A percentile compares a stretch with the other conserved stretches of the same genome.
Evolutionary conservation across 1,140 invertebrate species (phyloP).

Genomic region (Sycophila sp.): DNA sequence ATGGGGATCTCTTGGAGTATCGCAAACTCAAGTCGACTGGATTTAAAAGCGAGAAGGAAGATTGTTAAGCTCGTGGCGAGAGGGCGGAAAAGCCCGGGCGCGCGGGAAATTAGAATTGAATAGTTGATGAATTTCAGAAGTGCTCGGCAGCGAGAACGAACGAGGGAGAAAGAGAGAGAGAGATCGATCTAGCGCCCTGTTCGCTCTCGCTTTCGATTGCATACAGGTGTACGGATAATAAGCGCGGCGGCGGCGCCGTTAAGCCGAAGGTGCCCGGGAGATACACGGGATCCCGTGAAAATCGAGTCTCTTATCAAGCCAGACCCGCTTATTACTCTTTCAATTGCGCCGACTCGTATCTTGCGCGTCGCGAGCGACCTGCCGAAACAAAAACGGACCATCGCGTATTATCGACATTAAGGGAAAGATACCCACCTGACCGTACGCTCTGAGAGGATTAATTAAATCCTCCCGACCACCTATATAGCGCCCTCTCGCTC

Average conservation of each 20-base stretch:
- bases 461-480: conserved; percentile 18
- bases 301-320: conserved; percentile 36
- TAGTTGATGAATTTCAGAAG: conserved; percentile 54
- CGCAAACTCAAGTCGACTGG: conserved; percentile 36
- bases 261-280: not conserved
- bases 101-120: conserved; percentile 52
- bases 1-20: conserved; percentile 19
- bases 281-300: conserved; percentile 13
- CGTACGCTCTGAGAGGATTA: conserved; percentile 23
- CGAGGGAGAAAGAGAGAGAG: too few species aligned
- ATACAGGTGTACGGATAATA: not conserved
- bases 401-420: conserved; percentile 25
- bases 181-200: too few species aligned
- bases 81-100: conserved; percentile 11
- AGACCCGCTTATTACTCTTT: conserved; percentile 30
- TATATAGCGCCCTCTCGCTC: not conserved
- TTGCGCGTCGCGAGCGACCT: not conserved
- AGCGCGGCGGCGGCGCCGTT: not conserved
- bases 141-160: conserved; percentile 8
- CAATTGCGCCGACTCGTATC: conserved; percentile 13
- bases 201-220: conserved; percentile 13
- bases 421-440: conserved; percentile 6
- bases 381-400: conserved; percentile 17
- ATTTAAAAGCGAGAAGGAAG: conserved; percentile 37
- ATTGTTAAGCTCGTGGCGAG: conserved; percentile 35